A percentile compares a stretch with the other conserved stretches of the same genome.
These are phyloP conservation scores for Glaucopsyche alexis DNA, from an alignment of 2,888 invertebrate species.

Conservation along the genomic window DNA sequence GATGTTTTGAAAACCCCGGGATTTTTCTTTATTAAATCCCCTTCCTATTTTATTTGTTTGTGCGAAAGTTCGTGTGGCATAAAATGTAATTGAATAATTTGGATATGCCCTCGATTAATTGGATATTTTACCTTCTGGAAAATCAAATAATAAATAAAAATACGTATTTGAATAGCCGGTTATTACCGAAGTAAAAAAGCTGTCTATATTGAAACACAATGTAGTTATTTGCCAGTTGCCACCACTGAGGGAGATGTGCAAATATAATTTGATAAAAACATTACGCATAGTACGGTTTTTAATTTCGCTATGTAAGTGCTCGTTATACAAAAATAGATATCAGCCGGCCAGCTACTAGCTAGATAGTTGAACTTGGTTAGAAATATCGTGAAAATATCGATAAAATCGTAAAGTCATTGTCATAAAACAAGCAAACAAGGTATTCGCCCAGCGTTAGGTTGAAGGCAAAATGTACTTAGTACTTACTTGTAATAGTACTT, in stretches of 20 bases:
- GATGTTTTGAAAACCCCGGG: neutral
- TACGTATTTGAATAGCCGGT: neutral
- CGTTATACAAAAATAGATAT: too few relatives aligned
- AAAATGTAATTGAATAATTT: neutral
- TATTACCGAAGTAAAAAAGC: too few relatives aligned
- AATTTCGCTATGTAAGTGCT: too few relatives aligned
- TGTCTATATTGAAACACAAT: too few relatives aligned
- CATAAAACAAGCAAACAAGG: conserved; percentile 6
- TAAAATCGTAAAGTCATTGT: neutral
- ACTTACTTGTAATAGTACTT: neutral
- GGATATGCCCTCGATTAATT: neutral
- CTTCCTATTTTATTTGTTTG: neutral
- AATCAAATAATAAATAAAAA: neutral
- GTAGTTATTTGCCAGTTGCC: too few relatives aligned
- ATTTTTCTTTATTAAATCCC: neutral
- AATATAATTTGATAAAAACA: too few relatives aligned
- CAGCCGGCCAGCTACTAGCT: too few relatives aligned
- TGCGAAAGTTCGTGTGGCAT: neutral
- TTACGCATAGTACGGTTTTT: too few relatives aligned
- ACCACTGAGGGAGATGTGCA: too few relatives aligned
- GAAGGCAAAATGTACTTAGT: neutral
- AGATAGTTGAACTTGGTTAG: neutral
- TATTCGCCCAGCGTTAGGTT: neutral
- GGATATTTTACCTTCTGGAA: neutral
- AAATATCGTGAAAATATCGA: neutral